phyloP scores from a whole-genome alignment of 2,797 vertebrate genomes.

The Argentina silus region DNA sequence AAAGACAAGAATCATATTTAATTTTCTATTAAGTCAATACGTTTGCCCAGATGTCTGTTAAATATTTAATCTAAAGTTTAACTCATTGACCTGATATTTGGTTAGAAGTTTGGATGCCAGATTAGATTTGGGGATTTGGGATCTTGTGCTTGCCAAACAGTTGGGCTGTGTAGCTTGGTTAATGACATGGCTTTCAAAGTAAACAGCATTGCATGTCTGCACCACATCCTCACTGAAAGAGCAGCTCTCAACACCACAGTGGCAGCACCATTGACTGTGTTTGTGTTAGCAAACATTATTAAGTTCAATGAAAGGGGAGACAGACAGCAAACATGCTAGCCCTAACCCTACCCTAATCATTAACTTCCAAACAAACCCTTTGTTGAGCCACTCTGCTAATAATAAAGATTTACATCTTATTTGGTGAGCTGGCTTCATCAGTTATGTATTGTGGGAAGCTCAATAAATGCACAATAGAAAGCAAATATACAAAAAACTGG shows the following conservation, averaged over 20 bases:
- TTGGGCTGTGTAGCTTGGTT: conserved; percentile 32
- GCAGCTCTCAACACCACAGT: conserved; percentile 5
- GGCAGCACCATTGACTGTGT: conserved; percentile 24
- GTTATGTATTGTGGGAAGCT: background rate
- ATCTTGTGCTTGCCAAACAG: conserved; percentile 34
- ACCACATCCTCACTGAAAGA: conserved; percentile 37
- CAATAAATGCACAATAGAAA: conserved; percentile 27
- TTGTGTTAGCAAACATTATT: conserved; percentile 54
- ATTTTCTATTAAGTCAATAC: background rate
- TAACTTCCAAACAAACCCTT: conserved; percentile 51
- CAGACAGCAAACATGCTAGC: conserved; percentile 39
- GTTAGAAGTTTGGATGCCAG: conserved; percentile 33
- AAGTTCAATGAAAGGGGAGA: conserved; percentile 41
- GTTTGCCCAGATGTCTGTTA: background rate
- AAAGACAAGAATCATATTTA: background rate
- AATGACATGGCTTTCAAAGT: conserved; percentile 51
- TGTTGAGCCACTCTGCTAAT: conserved; percentile 48
- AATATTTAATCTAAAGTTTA: background rate
- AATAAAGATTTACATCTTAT: conserved; percentile 29
- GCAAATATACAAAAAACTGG: background rate
- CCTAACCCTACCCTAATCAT: conserved; percentile 27
- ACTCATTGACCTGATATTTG: background rate
- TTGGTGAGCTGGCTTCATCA: conserved; percentile 42
- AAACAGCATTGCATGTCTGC: conserved; percentile 48
- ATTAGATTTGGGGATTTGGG: conserved; percentile 35